Percentiles rank a stretch among this genome's conserved stretches.
Conservation (phyloP, 2,113 vertebrate genomes). For the Otocyon megalotis region DNA sequence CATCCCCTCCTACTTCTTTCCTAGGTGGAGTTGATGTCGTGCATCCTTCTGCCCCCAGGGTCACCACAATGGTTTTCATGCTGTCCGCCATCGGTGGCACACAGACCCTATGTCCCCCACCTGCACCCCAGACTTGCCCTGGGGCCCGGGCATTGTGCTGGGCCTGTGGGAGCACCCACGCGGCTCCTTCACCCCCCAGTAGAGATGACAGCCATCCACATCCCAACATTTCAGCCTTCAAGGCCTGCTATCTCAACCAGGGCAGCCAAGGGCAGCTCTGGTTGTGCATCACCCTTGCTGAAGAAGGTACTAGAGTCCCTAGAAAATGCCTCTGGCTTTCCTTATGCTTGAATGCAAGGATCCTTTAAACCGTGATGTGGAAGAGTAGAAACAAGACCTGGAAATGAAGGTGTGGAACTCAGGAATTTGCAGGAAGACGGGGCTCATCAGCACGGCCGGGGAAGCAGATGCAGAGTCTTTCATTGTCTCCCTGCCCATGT, state of each 20-base stretch:
- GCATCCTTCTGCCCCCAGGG: not conserved
- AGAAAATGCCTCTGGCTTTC: not conserved
- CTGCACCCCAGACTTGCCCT: fast-evolving
- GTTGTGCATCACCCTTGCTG: not conserved
- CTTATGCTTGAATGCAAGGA: not conserved
- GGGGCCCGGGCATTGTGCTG: fast-evolving
- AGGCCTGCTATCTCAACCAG: not conserved
- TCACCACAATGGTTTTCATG: not conserved
- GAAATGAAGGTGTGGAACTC: not conserved
- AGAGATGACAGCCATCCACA: not conserved
- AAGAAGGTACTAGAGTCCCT: not conserved
- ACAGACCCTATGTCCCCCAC: not conserved
- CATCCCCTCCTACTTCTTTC: not conserved
- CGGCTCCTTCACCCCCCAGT: fast-evolving
- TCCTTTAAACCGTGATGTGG: not conserved
- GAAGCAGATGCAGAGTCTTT: too few relatives aligned
- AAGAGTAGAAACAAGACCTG: not conserved
- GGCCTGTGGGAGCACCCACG: fast-evolving
- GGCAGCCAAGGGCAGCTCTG: not conserved
- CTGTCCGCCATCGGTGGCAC: not conserved
- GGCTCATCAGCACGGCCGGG: not conserved
- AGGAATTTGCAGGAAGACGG: not conserved
- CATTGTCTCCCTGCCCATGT: not conserved
- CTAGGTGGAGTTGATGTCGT: not conserved
- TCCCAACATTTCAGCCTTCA: fast-evolving